Evolutionary conservation across 2,888 invertebrate genomes (phyloP), one percentile per base, ranked within the genome.

Genomic region (Xestia sexstrigata): DNA sequence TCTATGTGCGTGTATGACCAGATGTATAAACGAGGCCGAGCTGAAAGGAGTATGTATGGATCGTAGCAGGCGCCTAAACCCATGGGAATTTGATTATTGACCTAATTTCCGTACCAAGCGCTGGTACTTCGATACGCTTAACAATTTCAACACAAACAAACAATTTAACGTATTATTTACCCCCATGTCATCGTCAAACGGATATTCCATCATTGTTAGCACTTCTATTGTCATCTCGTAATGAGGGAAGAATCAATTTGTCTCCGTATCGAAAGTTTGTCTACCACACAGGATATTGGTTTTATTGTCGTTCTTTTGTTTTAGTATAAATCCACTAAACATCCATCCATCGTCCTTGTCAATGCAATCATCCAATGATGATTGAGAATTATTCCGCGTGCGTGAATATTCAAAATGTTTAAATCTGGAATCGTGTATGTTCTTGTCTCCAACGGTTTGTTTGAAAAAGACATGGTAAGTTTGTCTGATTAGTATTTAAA

Each of bases 211-310:
- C 68, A 78, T 86, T 71, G 79, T 79, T 79, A 79, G 65, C 75
- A 74, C 62, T 67, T 70, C 74, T 35, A 83, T 88, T 88, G 83
- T 87, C 26, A 65, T 79, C 79, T 58, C 17, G 17, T 84, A 73
- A 82, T 78, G 52, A 45, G 74, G 47, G 47, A 65, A 58, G 66
- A 86, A 85, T 89, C 74, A 78, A 87, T 86, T 86, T 49, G 52
- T n/a, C 62, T 60, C 78, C 80, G 81, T 71, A 74, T 84, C 77
- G 81, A 85, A 86, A 73, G 82, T 55, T 76, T 76, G 70, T 69
- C 65, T 82, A 70, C 68, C 69, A 74, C 67, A 69, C 90, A 90
- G 89, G 89, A 89, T 87, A 87, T 89, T 80, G 78, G 45, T 74
- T 79, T 67, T 70, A 42, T 81, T 78, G 45, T 63, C 49, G 58